Conservation (phyloP, 1,140 invertebrate species). For the Asbolus verrucosus region DNA sequence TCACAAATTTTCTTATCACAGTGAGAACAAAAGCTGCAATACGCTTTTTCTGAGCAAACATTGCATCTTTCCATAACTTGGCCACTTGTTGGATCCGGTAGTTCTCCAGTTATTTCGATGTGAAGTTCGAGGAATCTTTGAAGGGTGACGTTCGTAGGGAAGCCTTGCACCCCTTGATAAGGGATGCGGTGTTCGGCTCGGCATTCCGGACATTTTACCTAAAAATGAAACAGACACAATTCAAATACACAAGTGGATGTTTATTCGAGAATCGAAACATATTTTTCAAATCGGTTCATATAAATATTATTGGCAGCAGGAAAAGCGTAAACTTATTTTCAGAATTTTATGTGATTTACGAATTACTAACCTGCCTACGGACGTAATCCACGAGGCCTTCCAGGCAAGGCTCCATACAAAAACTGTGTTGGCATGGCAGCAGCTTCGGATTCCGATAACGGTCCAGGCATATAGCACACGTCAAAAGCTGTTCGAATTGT, state of each 20-base stretch:
- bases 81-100: slow-evolving; percentile 88
- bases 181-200: slow-evolving; percentile 97
- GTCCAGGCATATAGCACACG: slow-evolving; percentile 98
- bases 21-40: slow-evolving; percentile 89
- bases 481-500: slow-evolving; percentile 97
- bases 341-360: not conserved
- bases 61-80: slow-evolving; percentile 88
- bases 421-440: slow-evolving; percentile 99
- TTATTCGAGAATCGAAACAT: too few species aligned
- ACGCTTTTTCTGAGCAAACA: slow-evolving; percentile 95
- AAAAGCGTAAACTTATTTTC: slow-evolving; percentile 11
- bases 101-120: slow-evolving; percentile 92
- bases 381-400: slow-evolving; percentile 97
- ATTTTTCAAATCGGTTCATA: too few species aligned
- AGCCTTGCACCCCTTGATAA: slow-evolving; percentile 93
- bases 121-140: slow-evolving; percentile 95
- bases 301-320: slow-evolving; percentile 17
- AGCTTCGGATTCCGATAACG: slow-evolving; percentile 96
- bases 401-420: slow-evolving; percentile 98
- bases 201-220: slow-evolving; percentile 99
- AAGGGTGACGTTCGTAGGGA: slow-evolving; percentile 96
- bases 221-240: slow-evolving; percentile 55
- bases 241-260: not conserved
- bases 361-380: slow-evolving; percentile 79
- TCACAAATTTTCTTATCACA: slow-evolving; percentile 95